Percentiles rank a stretch among this genome's conserved stretches.
Conservation (phyloP, 2,797 vertebrate genomes). For the Sebastes melanostomus region DNA sequence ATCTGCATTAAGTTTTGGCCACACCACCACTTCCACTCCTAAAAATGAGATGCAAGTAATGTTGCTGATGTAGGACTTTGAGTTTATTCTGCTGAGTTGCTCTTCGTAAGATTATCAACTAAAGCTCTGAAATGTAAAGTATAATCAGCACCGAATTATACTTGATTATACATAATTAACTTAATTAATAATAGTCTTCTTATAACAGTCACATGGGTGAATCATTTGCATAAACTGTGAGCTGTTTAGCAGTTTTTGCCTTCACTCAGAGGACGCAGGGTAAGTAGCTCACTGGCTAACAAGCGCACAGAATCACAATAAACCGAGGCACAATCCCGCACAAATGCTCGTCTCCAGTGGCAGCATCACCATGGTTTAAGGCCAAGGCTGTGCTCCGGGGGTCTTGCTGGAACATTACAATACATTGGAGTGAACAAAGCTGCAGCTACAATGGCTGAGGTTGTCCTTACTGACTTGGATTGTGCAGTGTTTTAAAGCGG, state of each 20-base stretch:
- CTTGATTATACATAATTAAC: slow-evolving; percentile 48
- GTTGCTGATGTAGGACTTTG: slow-evolving; percentile 28
- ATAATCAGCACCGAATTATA: slow-evolving; percentile 47
- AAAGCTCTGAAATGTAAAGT: slow-evolving; percentile 43
- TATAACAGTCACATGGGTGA: slow-evolving; percentile 36
- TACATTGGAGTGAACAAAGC: slow-evolving; percentile 47
- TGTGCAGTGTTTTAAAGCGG: slow-evolving; percentile 10
- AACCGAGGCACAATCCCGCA: slow-evolving; percentile 46
- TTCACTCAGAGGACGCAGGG: slow-evolving; percentile 36
- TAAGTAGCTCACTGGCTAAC: slow-evolving; percentile 61
- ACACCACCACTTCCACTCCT: not conserved
- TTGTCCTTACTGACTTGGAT: slow-evolving; percentile 22
- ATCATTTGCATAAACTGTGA: slow-evolving; percentile 34
- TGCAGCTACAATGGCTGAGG: slow-evolving; percentile 13
- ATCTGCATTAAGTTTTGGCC: not conserved
- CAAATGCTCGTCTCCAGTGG: slow-evolving; percentile 65
- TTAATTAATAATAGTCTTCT: slow-evolving; percentile 43
- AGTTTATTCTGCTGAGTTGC: slow-evolving; percentile 7
- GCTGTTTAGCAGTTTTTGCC: slow-evolving; percentile 35
- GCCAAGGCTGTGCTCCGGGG: slow-evolving; percentile 52
- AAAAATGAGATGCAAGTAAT: slow-evolving; percentile 35
- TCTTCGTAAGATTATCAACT: slow-evolving; percentile 27
- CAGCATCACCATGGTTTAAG: slow-evolving; percentile 47
- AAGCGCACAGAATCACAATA: slow-evolving; percentile 53
- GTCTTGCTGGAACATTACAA: slow-evolving; percentile 49